Conservation (phyloP, 2,113 vertebrate genomes). For the Oreamnos americanus region DNA sequence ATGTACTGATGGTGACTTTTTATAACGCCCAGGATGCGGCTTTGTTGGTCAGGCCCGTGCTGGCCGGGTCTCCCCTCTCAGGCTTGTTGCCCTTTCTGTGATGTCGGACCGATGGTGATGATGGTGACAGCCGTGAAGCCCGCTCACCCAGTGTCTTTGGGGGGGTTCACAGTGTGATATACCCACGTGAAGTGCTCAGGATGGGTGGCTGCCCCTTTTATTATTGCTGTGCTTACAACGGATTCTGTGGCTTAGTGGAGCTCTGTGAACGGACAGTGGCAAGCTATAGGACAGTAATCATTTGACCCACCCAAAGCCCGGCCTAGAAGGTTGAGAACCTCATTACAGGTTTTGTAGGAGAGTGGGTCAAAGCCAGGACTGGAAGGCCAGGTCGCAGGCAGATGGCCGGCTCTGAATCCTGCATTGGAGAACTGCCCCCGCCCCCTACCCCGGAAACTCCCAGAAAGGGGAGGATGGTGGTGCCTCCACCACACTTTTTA, state of each 20-base stretch:
- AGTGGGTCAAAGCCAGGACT: not conserved
- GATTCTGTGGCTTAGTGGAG: not conserved
- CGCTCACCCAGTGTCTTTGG: not conserved
- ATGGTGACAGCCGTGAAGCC: not conserved
- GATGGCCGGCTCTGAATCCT: not conserved
- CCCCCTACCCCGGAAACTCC: not conserved
- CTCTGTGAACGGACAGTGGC: not conserved
- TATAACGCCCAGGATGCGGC: not conserved
- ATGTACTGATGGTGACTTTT: not conserved
- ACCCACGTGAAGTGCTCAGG: accelerated
- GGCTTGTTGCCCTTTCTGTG: not conserved
- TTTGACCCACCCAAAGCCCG: not conserved
- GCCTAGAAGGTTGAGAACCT: not conserved
- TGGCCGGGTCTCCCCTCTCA: too few species aligned
- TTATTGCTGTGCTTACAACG: not conserved
- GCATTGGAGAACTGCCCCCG: not conserved
- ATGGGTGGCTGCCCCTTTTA: not conserved
- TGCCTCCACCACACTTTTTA: not conserved
- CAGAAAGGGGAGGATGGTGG: not conserved
- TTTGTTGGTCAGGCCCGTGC: not conserved
- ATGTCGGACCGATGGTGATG: not conserved
- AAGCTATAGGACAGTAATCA: not conserved
- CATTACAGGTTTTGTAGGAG: not conserved
- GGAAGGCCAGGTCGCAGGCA: not conserved
- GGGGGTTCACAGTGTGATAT: not conserved